phyloP scores from a whole-genome alignment of 2,113 vertebrate species.

The Elephas maximus region DNA sequence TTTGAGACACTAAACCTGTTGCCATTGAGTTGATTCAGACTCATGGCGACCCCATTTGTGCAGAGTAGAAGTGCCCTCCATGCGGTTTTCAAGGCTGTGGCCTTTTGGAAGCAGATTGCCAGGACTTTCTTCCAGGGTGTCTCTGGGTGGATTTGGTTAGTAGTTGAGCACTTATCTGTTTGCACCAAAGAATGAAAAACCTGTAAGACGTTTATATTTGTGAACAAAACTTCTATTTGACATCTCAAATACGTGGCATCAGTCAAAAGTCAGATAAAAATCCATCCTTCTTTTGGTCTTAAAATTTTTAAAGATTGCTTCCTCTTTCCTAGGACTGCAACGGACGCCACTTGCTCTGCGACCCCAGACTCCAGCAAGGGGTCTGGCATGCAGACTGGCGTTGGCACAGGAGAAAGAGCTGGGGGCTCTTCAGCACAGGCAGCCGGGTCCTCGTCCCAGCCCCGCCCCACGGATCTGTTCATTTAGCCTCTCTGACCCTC shows the following conservation, averaged over 20 bases:
- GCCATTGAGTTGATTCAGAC: background rate
- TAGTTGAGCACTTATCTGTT: background rate
- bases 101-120: background rate
- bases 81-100: background rate
- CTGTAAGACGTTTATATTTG: background rate
- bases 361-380: background rate
- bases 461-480: background rate
- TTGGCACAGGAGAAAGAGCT: background rate
- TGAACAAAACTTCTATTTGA: background rate
- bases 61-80: background rate
- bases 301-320: background rate
- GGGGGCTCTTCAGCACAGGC: background rate
- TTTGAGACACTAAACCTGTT: background rate
- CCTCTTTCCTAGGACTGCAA: background rate
- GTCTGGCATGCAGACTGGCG: background rate
- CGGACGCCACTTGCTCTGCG: background rate
- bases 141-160: background rate
- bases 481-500: background rate
- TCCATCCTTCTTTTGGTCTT: background rate
- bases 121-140: background rate
- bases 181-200: background rate
- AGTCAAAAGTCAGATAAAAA: constrained; percentile 15
- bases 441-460: fast-evolving
- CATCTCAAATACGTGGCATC: background rate
- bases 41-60: background rate